phyloP scores from a whole-genome alignment of 2,888 invertebrate genomes.

The Mechanitis messenoides region DNA sequence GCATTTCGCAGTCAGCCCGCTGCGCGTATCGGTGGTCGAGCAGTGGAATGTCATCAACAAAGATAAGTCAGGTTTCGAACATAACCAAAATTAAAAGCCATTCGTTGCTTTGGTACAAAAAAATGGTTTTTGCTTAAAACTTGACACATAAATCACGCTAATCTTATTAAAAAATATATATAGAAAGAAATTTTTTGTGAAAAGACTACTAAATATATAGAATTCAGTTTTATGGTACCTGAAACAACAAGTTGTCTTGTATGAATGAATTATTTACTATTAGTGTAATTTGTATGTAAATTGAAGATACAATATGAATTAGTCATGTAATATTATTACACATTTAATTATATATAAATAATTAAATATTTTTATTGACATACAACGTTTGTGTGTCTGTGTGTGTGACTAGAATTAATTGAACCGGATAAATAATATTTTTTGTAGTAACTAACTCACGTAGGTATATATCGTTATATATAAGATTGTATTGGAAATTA shows the following conservation, averaged over 20 bases:
- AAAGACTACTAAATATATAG: neutral
- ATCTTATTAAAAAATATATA: neutral
- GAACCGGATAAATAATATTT: no score
- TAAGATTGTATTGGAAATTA: neutral
- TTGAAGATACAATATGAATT: neutral
- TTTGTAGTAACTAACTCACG: neutral
- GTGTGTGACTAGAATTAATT: no score
- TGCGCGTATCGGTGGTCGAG: conserved; percentile 71
- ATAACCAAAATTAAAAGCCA: conserved; percentile 32
- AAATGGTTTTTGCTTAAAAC: no score
- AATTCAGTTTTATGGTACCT: neutral
- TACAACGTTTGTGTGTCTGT: no score
- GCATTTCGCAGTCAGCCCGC: conserved; percentile 73
- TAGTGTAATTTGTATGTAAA: neutral
- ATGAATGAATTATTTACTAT: neutral
- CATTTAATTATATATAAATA: neutral
- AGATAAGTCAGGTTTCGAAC: conserved; percentile 66
- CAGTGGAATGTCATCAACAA: conserved; percentile 72
- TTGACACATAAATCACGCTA: conserved; percentile 1
- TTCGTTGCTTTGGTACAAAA: conserved; percentile 6
- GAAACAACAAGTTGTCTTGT: neutral
- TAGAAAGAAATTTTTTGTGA: no score
- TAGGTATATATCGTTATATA: neutral
- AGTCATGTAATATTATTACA: neutral
- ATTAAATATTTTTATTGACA: neutral